phyloP scores from a whole-genome alignment of 1,140 invertebrate genomes.

The Chironomus tepperi region DNA sequence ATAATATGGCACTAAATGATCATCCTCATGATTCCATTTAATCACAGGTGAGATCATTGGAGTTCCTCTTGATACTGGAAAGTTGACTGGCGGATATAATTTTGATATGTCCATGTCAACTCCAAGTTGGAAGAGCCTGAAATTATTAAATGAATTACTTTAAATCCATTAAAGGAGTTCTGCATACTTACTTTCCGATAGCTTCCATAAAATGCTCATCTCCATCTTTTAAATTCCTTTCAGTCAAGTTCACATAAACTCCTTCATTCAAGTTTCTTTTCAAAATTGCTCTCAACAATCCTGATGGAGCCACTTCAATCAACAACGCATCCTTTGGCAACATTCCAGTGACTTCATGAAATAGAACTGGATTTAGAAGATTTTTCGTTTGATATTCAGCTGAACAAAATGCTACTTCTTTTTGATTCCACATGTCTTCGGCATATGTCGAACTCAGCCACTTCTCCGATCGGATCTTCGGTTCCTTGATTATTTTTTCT shows the following conservation, averaged over 20 bases:
- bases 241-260: constrained; percentile 70
- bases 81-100: constrained; percentile 56
- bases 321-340: constrained; percentile 72
- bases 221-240: constrained; percentile 63
- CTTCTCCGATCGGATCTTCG: constrained; percentile 58
- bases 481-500: constrained; percentile 54
- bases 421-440: constrained; percentile 60
- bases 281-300: constrained; percentile 63
- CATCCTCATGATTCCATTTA: constrained; percentile 84
- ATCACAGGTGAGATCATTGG: constrained; percentile 67
- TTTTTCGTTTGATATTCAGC: constrained; percentile 93
- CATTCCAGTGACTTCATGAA: constrained; percentile 68
- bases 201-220: constrained; percentile 55
- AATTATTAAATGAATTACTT: too few species aligned
- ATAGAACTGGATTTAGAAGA: constrained; percentile 71
- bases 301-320: constrained; percentile 76
- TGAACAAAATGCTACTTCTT: constrained; percentile 60
- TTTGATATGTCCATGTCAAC: constrained; percentile 41
- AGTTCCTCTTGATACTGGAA: constrained; percentile 70
- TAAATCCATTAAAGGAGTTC: too few species aligned
- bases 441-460: constrained; percentile 85
- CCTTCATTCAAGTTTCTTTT: constrained; percentile 47
- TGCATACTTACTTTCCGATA: too few species aligned
- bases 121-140: constrained; percentile 43
- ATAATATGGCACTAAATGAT: constrained; percentile 48